Evolutionary conservation across 2,113 vertebrate genomes (phyloP).

Genomic region (Podarcis muralis): DNA sequence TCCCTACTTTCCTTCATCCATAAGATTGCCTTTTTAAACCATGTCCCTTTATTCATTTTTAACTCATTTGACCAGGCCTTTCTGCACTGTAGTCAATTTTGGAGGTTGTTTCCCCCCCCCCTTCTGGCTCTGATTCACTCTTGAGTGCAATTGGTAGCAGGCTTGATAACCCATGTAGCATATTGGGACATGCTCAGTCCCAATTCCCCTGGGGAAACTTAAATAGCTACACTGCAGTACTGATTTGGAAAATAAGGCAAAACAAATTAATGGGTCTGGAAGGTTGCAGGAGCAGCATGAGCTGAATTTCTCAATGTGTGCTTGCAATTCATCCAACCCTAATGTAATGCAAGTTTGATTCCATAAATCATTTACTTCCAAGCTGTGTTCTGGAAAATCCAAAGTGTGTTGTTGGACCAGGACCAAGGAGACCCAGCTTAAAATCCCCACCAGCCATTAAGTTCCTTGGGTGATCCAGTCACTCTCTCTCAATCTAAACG

Average conservation of each 20-base stretch:
- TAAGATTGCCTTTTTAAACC: neutral
- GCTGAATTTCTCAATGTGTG: neutral
- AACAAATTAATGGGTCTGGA: neutral
- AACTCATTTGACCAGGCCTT: neutral
- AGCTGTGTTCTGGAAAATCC: neutral
- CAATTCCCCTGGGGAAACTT: neutral
- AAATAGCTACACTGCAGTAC: neutral
- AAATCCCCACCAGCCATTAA: neutral
- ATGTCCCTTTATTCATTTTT: neutral
- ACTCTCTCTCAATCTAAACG: too few relatives aligned
- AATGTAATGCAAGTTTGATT: neutral
- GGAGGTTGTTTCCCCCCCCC: neutral
- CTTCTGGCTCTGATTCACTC: neutral
- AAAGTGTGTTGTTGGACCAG: neutral
- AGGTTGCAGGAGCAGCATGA: neutral
- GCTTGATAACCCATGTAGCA: neutral
- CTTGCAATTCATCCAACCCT: too few relatives aligned
- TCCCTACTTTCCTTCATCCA: neutral
- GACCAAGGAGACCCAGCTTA: neutral
- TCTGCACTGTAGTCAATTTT: neutral
- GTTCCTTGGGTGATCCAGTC: neutral
- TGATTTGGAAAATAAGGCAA: neutral
- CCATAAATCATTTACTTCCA: neutral
- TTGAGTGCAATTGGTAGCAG: neutral
- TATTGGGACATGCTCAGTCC: neutral